A percentile compares a stretch with the other conserved stretches of the same genome.
Evolutionary conservation across 1,140 invertebrate genomes (phyloP).

Genomic region (Diploscapter pachys): DNA sequence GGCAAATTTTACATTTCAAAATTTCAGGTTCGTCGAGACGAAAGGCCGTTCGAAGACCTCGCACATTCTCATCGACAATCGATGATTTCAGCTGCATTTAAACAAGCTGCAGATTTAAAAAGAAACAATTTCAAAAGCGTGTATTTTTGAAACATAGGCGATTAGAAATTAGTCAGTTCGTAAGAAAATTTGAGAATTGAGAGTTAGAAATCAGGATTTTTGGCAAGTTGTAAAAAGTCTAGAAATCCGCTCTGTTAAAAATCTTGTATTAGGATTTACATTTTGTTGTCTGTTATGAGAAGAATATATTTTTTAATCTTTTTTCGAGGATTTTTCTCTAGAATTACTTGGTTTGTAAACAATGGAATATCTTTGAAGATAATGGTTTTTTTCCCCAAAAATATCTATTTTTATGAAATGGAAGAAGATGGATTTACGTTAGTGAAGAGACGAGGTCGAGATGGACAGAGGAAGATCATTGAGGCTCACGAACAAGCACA

Average conservation of each 20-base stretch:
- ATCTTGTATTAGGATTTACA: no score
- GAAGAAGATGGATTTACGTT: conserved; percentile 29
- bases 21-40: conserved; percentile 34
- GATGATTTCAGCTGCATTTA: conserved; percentile 23
- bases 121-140: no score
- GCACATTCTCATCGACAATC: conserved; percentile 53
- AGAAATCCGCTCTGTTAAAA: no score
- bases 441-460: conserved; percentile 6
- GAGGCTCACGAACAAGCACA: background rate
- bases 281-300: no score
- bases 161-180: background rate
- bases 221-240: no score
- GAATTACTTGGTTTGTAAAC: background rate
- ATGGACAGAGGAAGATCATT: background rate
- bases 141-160: background rate
- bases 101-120: no score
- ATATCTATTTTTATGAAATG: conserved; percentile 9
- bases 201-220: no score
- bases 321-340: background rate
- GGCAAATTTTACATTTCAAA: no score
- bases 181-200: no score
- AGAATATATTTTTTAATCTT: no score
- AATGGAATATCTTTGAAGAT: background rate
- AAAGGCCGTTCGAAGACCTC: conserved; percentile 34
- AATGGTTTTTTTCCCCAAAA: background rate